Evolutionary conservation across 2,113 vertebrate species (phyloP), one percentile per base, ranked within the genome.

Genomic region (Pterocles burchelli): DNA sequence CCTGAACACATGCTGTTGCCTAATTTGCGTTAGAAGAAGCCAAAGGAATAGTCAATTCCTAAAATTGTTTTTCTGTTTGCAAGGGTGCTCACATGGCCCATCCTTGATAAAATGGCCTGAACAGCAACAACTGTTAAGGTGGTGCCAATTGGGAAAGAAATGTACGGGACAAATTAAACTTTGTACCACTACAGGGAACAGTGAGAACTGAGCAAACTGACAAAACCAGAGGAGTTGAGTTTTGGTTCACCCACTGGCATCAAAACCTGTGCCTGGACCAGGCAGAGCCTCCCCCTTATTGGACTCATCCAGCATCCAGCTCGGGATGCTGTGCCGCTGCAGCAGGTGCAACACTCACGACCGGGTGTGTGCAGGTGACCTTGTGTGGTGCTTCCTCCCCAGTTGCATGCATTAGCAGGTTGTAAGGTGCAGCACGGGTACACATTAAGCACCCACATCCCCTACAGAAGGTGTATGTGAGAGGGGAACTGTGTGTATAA

Each of bases 301-400:
- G 45, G 62, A 21, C 31, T 14, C 3, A 80, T 63, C 62, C 76
- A 61, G 45, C 8, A 5, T 55, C 11, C 58, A 52, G 16, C 41
- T 57, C 0, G 0, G 46, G 38, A 38, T 38, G n/a, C 33, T 31
- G 49, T 20, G 41, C 7, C 31, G 14, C 7, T 9, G 49, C 17
- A 46, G 26, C 38, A 38, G 43, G 15, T 48, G 22, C 20, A 25
- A 5, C 33, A 51, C 26, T 54, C 20, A 6, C 10, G 34, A 2
- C 59, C 34, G n/a, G 36, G 14, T 28, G 24, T 26, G 18, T 1
- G 0, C 28, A 5, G n/a, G 19, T n/a, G 11, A 38, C 45, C 48
- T 55, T 25, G 1, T 19, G 48, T 17, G 46, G 29, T 49, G 31
- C 41, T 70, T 33, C 43, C n/a, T 74, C 46, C 46, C n/a, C 14